A percentile compares a stretch with the other conserved stretches of the same genome.
These are phyloP conservation scores for Liasis olivaceus DNA, from an alignment of 2,797 vertebrate genomes.

Conservation along the genomic window DNA sequence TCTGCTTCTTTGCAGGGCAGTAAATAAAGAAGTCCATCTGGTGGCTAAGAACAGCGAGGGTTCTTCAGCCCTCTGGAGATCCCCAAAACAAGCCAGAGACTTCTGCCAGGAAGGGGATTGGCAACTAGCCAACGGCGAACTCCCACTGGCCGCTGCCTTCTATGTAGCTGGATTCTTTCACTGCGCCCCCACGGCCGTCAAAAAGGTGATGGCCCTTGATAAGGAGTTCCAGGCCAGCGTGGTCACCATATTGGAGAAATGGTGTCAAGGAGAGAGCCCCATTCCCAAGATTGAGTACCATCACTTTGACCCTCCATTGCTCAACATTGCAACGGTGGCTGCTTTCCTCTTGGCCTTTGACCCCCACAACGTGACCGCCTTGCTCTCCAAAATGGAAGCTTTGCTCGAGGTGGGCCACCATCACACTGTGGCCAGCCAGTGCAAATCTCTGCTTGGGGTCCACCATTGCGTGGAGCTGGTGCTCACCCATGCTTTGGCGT, in stretches of 20 bases:
- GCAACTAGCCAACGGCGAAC: constrained; percentile 73
- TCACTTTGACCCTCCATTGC: constrained; percentile 60
- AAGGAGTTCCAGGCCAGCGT: constrained; percentile 57
- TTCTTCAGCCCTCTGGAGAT: constrained; percentile 60
- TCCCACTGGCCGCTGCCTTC: constrained; percentile 75
- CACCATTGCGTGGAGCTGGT: constrained; percentile 67
- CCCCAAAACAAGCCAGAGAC: constrained; percentile 64
- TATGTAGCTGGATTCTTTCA: constrained; percentile 87
- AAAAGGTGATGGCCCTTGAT: constrained; percentile 75
- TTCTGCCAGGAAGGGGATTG: constrained; percentile 83
- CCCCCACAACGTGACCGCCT: constrained; percentile 81
- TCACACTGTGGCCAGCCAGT: constrained; percentile 78
- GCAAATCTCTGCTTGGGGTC: constrained; percentile 73
- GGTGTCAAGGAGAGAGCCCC: constrained; percentile 74
- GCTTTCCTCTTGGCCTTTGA: constrained; percentile 84
- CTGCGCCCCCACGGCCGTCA: constrained; percentile 74
- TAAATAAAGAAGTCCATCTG: rapidly evolving
- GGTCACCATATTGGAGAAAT: constrained; percentile 79
- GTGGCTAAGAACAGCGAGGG: not conserved
- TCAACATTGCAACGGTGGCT: constrained; percentile 80
- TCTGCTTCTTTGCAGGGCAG: not conserved
- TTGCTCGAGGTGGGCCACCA: constrained; percentile 73
- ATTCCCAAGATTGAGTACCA: constrained; percentile 72
- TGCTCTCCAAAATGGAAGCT: constrained; percentile 83
- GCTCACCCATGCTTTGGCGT: constrained; percentile 84